phyloP scores from a whole-genome alignment of 37 sponge, comb jelly and placozoan species.

The Haliclona indistincta region DNA sequence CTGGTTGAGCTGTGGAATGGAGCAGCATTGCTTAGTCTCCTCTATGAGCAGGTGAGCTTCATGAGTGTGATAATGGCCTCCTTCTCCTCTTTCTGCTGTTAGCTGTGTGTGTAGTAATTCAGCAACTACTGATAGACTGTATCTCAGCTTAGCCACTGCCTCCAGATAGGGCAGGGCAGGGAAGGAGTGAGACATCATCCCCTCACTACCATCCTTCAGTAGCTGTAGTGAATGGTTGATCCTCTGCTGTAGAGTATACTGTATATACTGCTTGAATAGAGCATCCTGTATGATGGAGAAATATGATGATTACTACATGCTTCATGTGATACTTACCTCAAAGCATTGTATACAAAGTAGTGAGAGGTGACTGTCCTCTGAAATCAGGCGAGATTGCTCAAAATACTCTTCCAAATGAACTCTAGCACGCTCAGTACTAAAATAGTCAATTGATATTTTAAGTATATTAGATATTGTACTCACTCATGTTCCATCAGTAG shows the following conservation, averaged over 20 bases:
- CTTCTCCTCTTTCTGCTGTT: not conserved
- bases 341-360: constrained; percentile 52
- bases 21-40: constrained; percentile 17
- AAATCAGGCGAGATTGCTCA: constrained; percentile 6
- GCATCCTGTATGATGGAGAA: constrained; percentile 43
- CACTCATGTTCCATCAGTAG: constrained; percentile 56
- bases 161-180: constrained; percentile 42
- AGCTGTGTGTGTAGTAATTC: constrained; percentile 21
- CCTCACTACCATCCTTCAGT: constrained; percentile 2
- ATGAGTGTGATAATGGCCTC: not conserved
- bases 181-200: too few relatives aligned
- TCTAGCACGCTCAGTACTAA: constrained; percentile 33
- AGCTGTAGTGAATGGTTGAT: not conserved
- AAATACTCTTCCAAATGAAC: constrained; percentile 42
- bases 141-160: constrained; percentile 53
- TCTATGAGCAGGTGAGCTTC: not conserved
- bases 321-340: constrained; percentile 36
- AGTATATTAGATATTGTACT: not conserved
- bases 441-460: too few relatives aligned
- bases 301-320: not conserved
- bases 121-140: constrained; percentile 42
- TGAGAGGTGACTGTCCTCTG: constrained; percentile 33
- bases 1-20: constrained; percentile 1
- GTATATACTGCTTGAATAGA: constrained; percentile 15
- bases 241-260: not conserved